Conservation (phyloP, 2,888 invertebrate species). For the Rhogogaster chlorosoma region DNA sequence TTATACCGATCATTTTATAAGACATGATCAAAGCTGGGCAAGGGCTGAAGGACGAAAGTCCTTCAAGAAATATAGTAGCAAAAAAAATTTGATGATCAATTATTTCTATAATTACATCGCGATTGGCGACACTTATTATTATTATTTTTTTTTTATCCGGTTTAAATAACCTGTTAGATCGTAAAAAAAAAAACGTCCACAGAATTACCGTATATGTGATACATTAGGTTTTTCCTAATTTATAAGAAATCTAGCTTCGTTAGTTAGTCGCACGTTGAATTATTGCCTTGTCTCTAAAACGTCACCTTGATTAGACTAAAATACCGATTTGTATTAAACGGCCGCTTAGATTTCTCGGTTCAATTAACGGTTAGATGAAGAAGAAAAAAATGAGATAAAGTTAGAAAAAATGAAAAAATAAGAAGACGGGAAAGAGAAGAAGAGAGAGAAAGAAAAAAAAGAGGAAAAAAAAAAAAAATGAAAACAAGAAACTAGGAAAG, state of each 20-base stretch:
- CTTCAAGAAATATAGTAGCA: too few species aligned
- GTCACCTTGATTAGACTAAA: conserved; percentile 24
- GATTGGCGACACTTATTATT: too few species aligned
- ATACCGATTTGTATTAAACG: conserved; percentile 3
- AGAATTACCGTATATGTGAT: not conserved
- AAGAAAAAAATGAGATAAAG: not conserved
- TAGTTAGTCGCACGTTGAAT: not conserved
- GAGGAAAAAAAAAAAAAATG: not conserved
- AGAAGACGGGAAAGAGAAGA: not conserved
- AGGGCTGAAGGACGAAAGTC: too few species aligned
- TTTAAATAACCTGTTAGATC: not conserved
- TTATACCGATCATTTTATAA: not conserved
- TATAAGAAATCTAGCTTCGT: not conserved
- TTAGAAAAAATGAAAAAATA: not conserved
- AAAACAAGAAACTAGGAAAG: not conserved
- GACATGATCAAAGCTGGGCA: too few species aligned
- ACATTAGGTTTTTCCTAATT: not conserved
- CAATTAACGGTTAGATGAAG: conserved; percentile 32
- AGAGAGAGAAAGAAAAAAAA: not conserved
- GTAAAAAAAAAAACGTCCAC: not conserved
- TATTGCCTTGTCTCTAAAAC: not conserved
- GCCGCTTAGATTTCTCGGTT: conserved; percentile 9
- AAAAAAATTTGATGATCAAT: too few species aligned
- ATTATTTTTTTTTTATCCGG: too few species aligned
- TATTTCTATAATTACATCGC: too few species aligned